These are phyloP conservation scores for Chelonus formosanus DNA, from an alignment of 2,888 invertebrate species.

Conservation along the genomic window DNA sequence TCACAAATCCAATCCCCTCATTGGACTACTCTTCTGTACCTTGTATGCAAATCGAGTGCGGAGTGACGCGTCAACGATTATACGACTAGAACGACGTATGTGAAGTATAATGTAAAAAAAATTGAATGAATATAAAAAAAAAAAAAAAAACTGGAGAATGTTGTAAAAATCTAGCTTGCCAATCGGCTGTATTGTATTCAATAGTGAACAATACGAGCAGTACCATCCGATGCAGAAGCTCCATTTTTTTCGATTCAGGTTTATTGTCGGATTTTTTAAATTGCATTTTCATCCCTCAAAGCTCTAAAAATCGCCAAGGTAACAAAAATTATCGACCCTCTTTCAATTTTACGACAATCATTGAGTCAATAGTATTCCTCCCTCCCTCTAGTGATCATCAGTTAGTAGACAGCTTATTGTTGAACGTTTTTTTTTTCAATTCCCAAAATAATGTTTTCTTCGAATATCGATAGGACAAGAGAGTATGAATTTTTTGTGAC, in stretches of 20 bases:
- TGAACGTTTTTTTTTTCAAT: too few relatives aligned
- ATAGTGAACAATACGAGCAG: constrained; percentile 55
- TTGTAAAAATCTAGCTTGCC: constrained; percentile 61
- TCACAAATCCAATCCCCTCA: constrained; percentile 6
- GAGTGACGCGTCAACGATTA: constrained; percentile 60
- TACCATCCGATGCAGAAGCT: constrained; percentile 41
- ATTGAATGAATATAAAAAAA: constrained; percentile 10
- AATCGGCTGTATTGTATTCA: constrained; percentile 61
- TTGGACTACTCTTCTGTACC: constrained; percentile 48
- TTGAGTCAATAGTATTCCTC: too few relatives aligned
- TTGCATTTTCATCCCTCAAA: constrained; percentile 34
- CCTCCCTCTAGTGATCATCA: too few relatives aligned
- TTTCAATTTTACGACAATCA: too few relatives aligned
- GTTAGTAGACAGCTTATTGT: too few relatives aligned
- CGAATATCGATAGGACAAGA: too few relatives aligned
- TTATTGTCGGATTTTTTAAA: constrained; percentile 41
- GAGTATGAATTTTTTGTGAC: too few relatives aligned
- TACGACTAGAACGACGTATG: constrained; percentile 44
- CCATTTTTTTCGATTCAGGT: constrained; percentile 37
- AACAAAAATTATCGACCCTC: too few relatives aligned
- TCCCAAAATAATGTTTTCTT: too few relatives aligned
- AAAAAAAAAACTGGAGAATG: constrained; percentile 52
- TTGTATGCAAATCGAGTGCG: constrained; percentile 59
- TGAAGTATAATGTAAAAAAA: constrained; percentile 30
- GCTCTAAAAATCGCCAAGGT: neutral